Evolutionary conservation across 2,888 invertebrate species (phyloP).

Genomic region (Leptopilina myrica): DNA sequence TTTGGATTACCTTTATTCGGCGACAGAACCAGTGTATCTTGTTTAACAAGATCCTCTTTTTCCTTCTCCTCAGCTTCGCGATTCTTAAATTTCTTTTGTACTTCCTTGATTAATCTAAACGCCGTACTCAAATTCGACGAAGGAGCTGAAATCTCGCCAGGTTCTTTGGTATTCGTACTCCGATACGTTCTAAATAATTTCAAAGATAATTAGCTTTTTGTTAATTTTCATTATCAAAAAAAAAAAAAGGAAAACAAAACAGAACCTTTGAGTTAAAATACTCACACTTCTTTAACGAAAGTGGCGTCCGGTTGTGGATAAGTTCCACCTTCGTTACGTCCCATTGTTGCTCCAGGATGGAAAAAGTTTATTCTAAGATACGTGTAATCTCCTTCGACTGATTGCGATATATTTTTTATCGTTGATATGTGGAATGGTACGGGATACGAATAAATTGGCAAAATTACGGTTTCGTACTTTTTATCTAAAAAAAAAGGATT

Average conservation of each 20-base stretch:
- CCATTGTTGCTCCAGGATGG: slow-evolving; percentile 98
- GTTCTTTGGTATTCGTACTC: slow-evolving; percentile 98
- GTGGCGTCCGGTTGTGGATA: slow-evolving; percentile 97
- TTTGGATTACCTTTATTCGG: slow-evolving; percentile 98
- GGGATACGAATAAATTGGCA: slow-evolving; percentile 97
- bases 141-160: slow-evolving; percentile 95
- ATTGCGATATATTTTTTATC: slow-evolving; percentile 98
- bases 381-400: slow-evolving; percentile 99
- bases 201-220: background rate
- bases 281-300: slow-evolving; percentile 98
- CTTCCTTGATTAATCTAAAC: slow-evolving; percentile 98
- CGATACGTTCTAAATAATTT: slow-evolving; percentile 87
- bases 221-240: background rate
- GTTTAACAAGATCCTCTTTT: slow-evolving; percentile 98
- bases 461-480: slow-evolving; percentile 98
- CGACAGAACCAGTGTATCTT: slow-evolving; percentile 95
- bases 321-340: slow-evolving; percentile 92
- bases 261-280: slow-evolving; percentile 57
- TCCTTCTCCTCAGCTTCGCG: slow-evolving; percentile 99
- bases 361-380: slow-evolving; percentile 99
- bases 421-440: slow-evolving; percentile 99
- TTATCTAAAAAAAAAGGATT: slow-evolving; percentile 82
- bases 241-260: slow-evolving; percentile 7
- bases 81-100: slow-evolving; percentile 98
- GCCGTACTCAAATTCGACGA: slow-evolving; percentile 97